Conservation (phyloP, 1,140 invertebrate genomes). For the Epicauta chinensis region DNA sequence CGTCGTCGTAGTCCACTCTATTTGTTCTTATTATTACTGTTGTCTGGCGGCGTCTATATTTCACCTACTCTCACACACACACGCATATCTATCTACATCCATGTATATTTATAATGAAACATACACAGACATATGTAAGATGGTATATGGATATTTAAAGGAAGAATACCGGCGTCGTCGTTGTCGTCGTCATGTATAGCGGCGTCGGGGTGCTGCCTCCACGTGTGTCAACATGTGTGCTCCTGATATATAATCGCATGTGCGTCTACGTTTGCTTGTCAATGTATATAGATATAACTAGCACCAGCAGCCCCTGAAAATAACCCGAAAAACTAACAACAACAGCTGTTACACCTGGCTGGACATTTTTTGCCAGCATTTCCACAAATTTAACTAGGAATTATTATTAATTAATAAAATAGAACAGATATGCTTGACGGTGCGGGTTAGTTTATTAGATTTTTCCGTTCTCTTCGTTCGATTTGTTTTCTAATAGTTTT, state of each 20-base stretch:
- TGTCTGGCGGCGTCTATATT: no score
- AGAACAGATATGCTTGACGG: no score
- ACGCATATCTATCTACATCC: no score
- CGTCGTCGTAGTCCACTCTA: no score
- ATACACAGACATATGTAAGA: no score
- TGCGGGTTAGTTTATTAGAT: no score
- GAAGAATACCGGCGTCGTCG: slow-evolving; percentile 11
- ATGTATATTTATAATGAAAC: no score
- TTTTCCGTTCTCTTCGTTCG: no score
- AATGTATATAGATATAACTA: slow-evolving; percentile 3
- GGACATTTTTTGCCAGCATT: slow-evolving; percentile 31
- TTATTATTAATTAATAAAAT: slow-evolving; percentile 1
- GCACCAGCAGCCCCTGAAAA: slow-evolving; percentile 27
- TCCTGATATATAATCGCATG: slow-evolving; percentile 31
- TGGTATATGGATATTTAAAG: slow-evolving; percentile 24
- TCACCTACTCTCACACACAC: no score
- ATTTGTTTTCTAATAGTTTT: no score
- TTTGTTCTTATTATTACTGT: no score
- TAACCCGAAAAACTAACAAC: slow-evolving; percentile 17
- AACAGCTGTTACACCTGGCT: slow-evolving; percentile 35
- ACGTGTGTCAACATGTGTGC: slow-evolving; percentile 34
- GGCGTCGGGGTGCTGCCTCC: slow-evolving; percentile 29
- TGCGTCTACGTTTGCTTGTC: slow-evolving; percentile 27
- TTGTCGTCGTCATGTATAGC: slow-evolving; percentile 16
- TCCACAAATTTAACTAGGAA: slow-evolving; percentile 24